These are phyloP conservation scores for Apaloderma vittatum DNA, from an alignment of 2,113 vertebrate genomes.

Conservation along the genomic window DNA sequence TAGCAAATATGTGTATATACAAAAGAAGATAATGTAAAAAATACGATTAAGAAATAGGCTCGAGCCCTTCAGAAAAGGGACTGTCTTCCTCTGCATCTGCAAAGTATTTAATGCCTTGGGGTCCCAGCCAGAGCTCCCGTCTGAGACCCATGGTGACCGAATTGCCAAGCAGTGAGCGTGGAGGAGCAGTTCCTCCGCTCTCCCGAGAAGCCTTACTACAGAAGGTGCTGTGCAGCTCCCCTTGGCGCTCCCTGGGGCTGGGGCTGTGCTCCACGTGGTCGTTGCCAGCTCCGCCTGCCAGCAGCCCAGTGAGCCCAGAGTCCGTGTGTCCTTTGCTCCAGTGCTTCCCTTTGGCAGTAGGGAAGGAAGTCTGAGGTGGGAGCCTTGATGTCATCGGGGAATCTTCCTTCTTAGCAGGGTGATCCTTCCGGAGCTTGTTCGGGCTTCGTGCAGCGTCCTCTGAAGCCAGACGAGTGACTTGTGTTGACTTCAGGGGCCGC, in stretches of 20 bases:
- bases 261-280: background rate
- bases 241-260: background rate
- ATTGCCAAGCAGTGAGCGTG: background rate
- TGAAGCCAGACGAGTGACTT: background rate
- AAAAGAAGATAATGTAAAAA: constrained; percentile 35
- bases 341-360: background rate
- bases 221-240: background rate
- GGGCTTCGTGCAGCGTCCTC: background rate
- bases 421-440: background rate
- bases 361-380: background rate
- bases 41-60: background rate
- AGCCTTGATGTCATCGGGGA: constrained; percentile 1
- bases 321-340: accelerated
- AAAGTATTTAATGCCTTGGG: constrained; percentile 14
- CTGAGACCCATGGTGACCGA: background rate
- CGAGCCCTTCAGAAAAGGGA: background rate
- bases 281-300: background rate
- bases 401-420: background rate
- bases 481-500: background rate
- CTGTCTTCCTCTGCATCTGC: constrained; percentile 6
- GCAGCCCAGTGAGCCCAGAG: background rate
- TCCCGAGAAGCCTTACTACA: background rate
- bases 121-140: background rate
- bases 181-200: background rate
- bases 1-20: constrained; percentile 64